Evolutionary conservation across 2,888 invertebrate species (phyloP), one percentile per base, ranked within the genome.

Genomic region (Cosmia pyralina): DNA sequence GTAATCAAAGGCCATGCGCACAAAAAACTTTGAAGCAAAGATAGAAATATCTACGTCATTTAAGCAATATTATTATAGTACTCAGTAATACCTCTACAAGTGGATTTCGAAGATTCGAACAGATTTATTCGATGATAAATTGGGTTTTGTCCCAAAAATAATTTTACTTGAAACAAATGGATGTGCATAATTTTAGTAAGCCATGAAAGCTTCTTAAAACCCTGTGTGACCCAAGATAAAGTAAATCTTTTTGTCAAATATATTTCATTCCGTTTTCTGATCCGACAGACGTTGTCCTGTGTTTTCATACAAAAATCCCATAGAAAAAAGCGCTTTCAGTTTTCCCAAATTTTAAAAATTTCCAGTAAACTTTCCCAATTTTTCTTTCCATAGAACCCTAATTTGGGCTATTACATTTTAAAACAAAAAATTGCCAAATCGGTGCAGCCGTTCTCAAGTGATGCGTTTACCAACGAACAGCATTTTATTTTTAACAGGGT

Each of bases 171-270:
- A 59, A 75, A 53, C 52, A 75, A 71, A 75, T 59, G n/a, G 38
- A 75, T 75, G n/a, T 75, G 75, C 66, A 75, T 75, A 75, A 59
- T 52, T 65, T 64, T 28, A n/a, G 48, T 50, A 66, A 66, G 22
- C 55, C 53, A 60, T 48, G 52, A 63, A 67, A 59, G 48, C 53
- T 17, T 58, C 53, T 52, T 28, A 38, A 41, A 67, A 28, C 59
- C 66, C 5, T 50, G 46, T 48, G 52, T 75, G 75, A 38, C 52
- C 58, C 66, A 44, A 53, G 67, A 75, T 75, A 67, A 46, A 46
- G 75, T 53, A 75, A 75, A 73, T 53, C 22, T 75, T 66, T 60
- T 59, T 28, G 44, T 59, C 22, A 38, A 52, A 75, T 46, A 52
- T 46, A 58, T 52, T 74, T 75, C 17, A 63, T 58, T 52, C 15